Evolutionary conservation across 1,140 invertebrate genomes (phyloP), one percentile per base, ranked within the genome.

Genomic region (Sitobion miscanthi): DNA sequence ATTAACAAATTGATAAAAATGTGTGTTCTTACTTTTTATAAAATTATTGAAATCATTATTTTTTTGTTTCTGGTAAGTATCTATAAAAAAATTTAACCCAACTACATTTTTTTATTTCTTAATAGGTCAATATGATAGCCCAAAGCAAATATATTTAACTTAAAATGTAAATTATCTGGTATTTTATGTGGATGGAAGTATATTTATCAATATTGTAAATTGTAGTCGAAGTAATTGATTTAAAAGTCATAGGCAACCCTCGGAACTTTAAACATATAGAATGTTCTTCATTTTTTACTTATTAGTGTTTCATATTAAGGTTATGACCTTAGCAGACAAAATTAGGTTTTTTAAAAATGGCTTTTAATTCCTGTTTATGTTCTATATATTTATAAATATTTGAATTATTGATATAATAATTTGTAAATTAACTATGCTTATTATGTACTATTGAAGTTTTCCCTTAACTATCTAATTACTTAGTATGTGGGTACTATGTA

Each of bases 321-420:
- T 35, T 77, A 77, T n/a, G 30, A 17, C 30, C 14, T 77, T 77
- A n/a, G 14, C n/a, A n/a, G 14, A 35, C 5, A 77, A 77, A 77
- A 17, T n/a, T 77, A 20, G 0, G 1, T 62, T 77, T 77, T 14
- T n/a, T 54, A n/a, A 17, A 77, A n/a, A 77, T 77, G 62, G 14
- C 62, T 77, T 69, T 30, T n/a, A 69, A 77, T 77, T n/a, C 9
- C 4, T 77, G 62, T 77, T n/a, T 35, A n/a, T 77, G 62, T 77
- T 17, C 2, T n/a, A 77, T 62, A 30, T 62, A 62, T 21, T 62
- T 4, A 62, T 77, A 14, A 77, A 35, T 77, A 77, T 83, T 83
- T 83, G 82, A 7, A 83, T 83, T 38, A 83, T 83, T 83, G 38
- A 83, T 77, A 77, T n/a, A n/a, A 77, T n/a, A 35, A 77, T 77